Percentiles rank a stretch among this genome's conserved stretches.
phyloP scores from a whole-genome alignment of 1,140 invertebrate genomes.

The Pogonus chalceus region DNA sequence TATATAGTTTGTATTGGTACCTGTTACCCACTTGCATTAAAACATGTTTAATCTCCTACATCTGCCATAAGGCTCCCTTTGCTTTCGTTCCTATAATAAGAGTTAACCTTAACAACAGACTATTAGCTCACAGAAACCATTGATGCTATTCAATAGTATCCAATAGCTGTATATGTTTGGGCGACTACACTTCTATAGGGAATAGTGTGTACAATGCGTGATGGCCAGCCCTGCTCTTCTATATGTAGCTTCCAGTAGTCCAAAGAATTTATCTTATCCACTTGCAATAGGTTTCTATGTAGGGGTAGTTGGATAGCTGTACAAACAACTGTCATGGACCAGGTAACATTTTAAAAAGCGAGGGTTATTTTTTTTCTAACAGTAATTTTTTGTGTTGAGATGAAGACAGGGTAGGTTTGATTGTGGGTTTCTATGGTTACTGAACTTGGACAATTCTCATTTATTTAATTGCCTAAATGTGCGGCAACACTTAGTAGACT shows the following conservation, averaged over 20 bases:
- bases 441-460: too few species aligned
- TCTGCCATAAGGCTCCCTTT: neutral
- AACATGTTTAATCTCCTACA: neutral
- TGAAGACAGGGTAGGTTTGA: too few species aligned
- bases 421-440: neutral
- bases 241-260: slow-evolving; percentile 15
- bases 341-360: slow-evolving; percentile 24
- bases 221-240: slow-evolving; percentile 15
- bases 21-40: too few species aligned
- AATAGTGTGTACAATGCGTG: slow-evolving; percentile 20
- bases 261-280: slow-evolving; percentile 10
- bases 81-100: slow-evolving; percentile 17
- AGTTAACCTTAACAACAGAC: slow-evolving; percentile 23
- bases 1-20: too few species aligned
- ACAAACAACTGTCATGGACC: slow-evolving; percentile 19
- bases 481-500: too few species aligned
- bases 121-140: slow-evolving; percentile 4
- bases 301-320: slow-evolving; percentile 11
- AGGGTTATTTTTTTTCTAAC: slow-evolving; percentile 6
- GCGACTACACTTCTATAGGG: slow-evolving; percentile 16
- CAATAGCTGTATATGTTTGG: slow-evolving; percentile 9
- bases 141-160: neutral
- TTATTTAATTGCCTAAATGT: too few species aligned
- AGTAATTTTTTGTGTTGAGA: slow-evolving; percentile 6
- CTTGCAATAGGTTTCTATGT: slow-evolving; percentile 4